Percentiles rank a stretch among this genome's conserved stretches.
phyloP scores from a whole-genome alignment of 2,797 vertebrate genomes.

The Helarctos malayanus region DNA sequence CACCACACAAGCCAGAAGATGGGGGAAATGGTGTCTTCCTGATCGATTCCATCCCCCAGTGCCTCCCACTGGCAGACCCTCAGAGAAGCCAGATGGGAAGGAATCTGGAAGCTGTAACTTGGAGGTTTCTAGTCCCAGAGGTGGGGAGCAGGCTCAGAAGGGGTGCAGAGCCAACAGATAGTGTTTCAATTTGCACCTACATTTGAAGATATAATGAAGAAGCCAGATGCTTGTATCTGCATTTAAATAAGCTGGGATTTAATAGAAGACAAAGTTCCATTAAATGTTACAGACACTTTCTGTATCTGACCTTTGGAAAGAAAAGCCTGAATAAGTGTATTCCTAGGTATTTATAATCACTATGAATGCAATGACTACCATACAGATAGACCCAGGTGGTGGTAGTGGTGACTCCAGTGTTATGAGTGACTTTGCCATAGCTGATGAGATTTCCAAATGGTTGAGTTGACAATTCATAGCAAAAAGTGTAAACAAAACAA shows the following conservation, averaged over 20 bases:
- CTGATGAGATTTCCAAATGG: background rate
- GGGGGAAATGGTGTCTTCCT: background rate
- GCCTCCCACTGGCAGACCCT: background rate
- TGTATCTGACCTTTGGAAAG: background rate
- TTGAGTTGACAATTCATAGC: background rate
- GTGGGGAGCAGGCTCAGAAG: background rate
- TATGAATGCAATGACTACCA: rapidly evolving
- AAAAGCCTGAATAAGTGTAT: background rate
- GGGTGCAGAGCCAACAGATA: background rate
- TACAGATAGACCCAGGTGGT: rapidly evolving
- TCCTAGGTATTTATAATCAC: rapidly evolving
- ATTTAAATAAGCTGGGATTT: background rate
- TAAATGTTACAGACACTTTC: background rate
- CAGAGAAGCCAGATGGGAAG: background rate
- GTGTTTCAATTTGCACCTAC: background rate
- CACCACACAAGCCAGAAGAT: background rate
- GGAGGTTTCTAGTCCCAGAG: background rate
- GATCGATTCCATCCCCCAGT: background rate
- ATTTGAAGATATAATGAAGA: background rate
- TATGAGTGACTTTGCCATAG: no score
- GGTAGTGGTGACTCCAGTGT: rapidly evolving
- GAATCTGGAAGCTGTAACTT: background rate
- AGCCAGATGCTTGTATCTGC: background rate
- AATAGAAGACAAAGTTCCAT: background rate
- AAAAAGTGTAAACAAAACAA: background rate